phyloP scores from a whole-genome alignment of 2,797 vertebrate genomes.

The Poeciliopsis turneri region DNA sequence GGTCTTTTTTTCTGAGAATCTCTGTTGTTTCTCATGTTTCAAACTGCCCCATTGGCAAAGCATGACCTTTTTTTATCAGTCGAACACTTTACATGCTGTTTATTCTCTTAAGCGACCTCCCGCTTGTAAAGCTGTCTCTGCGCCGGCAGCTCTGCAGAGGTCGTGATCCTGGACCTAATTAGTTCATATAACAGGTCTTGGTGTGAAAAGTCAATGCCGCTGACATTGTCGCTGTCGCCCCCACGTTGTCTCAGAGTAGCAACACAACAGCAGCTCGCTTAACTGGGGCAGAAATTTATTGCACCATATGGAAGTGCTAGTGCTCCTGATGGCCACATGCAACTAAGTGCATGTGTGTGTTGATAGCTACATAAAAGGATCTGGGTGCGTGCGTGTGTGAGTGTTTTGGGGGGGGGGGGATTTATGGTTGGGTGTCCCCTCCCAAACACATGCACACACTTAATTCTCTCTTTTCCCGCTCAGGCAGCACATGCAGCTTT shows the following conservation, averaged over 20 bases:
- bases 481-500: conserved; percentile 44
- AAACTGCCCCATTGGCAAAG: conserved; percentile 25
- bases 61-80: conserved; percentile 13
- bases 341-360: conserved; percentile 22
- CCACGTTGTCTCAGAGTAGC: conserved; percentile 27
- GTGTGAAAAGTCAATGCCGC: conserved; percentile 69
- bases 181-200: conserved; percentile 54
- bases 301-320: conserved; percentile 52
- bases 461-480: conserved; percentile 52
- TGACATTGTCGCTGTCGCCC: conserved; percentile 53
- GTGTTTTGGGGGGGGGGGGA: neutral
- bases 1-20: neutral
- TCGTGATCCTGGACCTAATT: conserved; percentile 59
- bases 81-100: conserved; percentile 45
- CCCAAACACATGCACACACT: conserved; percentile 13
- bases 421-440: neutral
- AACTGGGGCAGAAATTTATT: conserved; percentile 69
- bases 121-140: conserved; percentile 30
- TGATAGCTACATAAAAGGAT: conserved; percentile 11
- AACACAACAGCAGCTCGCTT: conserved; percentile 42
- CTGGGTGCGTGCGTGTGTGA: neutral
- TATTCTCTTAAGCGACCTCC: conserved; percentile 25
- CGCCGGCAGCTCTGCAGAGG: conserved; percentile 20
- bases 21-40: conserved; percentile 1
- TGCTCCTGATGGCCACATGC: conserved; percentile 20